phyloP scores from a whole-genome alignment of 23 tunicate species.

The Oikopleura vanhoeffeni region DNA sequence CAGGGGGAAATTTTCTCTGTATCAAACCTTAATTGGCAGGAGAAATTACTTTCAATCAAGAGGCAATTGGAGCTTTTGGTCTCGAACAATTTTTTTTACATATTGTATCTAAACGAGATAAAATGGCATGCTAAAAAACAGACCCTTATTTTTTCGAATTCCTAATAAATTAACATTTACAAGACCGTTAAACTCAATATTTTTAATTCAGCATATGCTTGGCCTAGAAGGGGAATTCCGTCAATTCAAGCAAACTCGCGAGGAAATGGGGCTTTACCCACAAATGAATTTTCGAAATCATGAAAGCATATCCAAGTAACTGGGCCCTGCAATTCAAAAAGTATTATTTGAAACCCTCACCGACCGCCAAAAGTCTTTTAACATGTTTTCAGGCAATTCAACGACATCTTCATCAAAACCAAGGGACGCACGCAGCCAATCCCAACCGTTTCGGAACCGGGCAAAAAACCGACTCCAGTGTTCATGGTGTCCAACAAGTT shows the following conservation, averaged over 20 bases:
- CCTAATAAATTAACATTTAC: not conserved
- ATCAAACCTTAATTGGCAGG: too few relatives aligned
- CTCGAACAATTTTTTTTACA: too few relatives aligned
- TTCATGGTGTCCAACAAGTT: not conserved
- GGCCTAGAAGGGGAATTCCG: not conserved
- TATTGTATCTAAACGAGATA: not conserved
- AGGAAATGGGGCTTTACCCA: not conserved
- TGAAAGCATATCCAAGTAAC: not conserved
- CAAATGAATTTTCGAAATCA: not conserved
- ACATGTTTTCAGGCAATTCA: not conserved
- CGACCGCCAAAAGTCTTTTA: too few relatives aligned
- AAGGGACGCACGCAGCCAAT: not conserved
- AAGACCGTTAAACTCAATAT: not conserved
- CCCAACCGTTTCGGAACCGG: not conserved
- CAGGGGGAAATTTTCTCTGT: too few relatives aligned
- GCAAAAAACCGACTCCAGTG: not conserved
- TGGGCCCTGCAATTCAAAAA: constrained; percentile 13
- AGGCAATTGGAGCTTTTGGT: too few relatives aligned
- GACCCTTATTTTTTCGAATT: not conserved
- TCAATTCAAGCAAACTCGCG: not conserved
- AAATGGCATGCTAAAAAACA: not conserved
- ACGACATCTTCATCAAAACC: constrained; percentile 13
- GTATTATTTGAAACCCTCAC: constrained; percentile 12
- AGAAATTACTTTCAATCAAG: too few relatives aligned
- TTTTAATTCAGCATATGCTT: not conserved